Evolutionary conservation across 1,140 invertebrate species (phyloP).

Genomic region (Ladona fulva): DNA sequence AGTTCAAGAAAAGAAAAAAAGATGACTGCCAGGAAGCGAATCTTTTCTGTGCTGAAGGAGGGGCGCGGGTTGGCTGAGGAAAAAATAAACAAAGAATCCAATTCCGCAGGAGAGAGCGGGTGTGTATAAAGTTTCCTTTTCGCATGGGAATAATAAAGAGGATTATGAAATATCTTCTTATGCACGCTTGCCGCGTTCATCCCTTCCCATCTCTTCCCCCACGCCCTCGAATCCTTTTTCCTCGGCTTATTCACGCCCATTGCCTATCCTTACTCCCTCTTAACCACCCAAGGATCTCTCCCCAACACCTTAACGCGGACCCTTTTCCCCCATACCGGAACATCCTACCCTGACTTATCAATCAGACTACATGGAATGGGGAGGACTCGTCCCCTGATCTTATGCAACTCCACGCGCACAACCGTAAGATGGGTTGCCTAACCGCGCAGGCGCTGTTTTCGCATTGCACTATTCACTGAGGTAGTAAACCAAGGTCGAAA

Average conservation of each 20-base stretch:
- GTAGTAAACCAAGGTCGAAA: too few relatives aligned
- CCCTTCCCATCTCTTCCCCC: not conserved
- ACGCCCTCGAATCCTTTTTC: not conserved
- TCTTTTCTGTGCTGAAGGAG: not conserved
- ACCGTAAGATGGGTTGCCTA: not conserved
- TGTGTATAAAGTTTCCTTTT: slow-evolving; percentile 10
- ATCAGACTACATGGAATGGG: not conserved
- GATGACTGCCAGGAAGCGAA: too few relatives aligned
- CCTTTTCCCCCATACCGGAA: not conserved
- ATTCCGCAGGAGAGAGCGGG: not conserved
- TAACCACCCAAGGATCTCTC: not conserved
- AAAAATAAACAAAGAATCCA: slow-evolving; percentile 7
- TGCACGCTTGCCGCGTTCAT: not conserved
- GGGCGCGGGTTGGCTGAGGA: not conserved
- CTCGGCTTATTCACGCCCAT: not conserved
- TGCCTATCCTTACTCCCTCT: not conserved
- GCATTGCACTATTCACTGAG: too few relatives aligned
- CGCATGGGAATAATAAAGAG: slow-evolving; percentile 4
- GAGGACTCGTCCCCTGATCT: not conserved
- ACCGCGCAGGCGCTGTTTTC: not conserved
- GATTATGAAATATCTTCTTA: slow-evolving; percentile 10
- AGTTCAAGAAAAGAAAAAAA: too few relatives aligned
- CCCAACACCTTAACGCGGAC: not conserved
- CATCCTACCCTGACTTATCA: not conserved
- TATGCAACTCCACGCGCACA: not conserved